Base-by-base conservation (phyloP, 1,140 invertebrate genomes). In the Neuroterus valhalla region DNA sequence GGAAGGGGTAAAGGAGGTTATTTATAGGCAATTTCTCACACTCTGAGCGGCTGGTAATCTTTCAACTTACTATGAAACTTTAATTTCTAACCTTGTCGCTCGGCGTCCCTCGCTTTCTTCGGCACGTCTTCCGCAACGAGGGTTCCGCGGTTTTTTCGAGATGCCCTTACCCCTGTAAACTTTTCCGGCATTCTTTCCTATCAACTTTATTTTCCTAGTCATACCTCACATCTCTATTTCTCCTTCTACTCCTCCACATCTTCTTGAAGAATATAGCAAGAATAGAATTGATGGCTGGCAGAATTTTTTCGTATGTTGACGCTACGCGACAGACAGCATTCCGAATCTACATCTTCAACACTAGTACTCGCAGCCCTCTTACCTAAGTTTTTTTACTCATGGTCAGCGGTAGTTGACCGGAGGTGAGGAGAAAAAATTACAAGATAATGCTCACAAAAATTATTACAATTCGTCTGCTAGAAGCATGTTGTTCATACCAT, bases 21-120 rank as follows among this genome's bases (percentile, higher is more conserved):
- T 77, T 84, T 80, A 78, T 71, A 68, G 81, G 81, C 81, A 80
- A 87, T 87, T 87, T 86, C 85, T 86, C 85, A 85, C 77, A 72
- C 77, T 69, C 70, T 69, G 66, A 82, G 77, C 81, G 78, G 79
- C 77, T 69, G 76, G 79, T 77, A 77, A 85, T 87, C 84, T 86
- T 84, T 87, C 81, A 84, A 80, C 62, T 74, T 73, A 77, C 79
- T 80, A 82, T 85, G 81, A 86, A 85, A 85, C 81, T 82, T 73
- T 80, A 85, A 85, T 87, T 86, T 86, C 81, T 84, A 82, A 82
- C 26, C 48, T 78, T 81, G 77, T 82, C 84, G 72, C 70, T 66
- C 71, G 43, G 5, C 45, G 52, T 70, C 71, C 77, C 76, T 44
- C 69, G 66, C 50, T 31, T 74, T 71, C 75, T 70, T 72, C 66